A percentile compares a stretch with the other conserved stretches of the same genome.
Evolutionary conservation across 2,797 vertebrate genomes (phyloP).

Genomic region (Gouania willdenowi): DNA sequence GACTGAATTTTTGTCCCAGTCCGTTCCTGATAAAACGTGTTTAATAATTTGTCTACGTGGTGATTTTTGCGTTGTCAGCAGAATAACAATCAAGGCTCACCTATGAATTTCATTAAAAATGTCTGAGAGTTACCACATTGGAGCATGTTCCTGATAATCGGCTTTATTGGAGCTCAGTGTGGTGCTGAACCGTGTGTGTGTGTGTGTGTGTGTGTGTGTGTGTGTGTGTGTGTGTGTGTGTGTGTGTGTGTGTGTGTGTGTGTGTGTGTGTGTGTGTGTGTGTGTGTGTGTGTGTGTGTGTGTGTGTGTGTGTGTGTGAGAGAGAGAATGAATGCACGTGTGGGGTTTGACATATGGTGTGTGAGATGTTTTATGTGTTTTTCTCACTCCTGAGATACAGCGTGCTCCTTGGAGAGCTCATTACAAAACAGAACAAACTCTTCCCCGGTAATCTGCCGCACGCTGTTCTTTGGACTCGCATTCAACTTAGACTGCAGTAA

Average conservation of each 20-base stretch:
- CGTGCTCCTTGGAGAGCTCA: slow-evolving; percentile 41
- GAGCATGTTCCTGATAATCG: slow-evolving; percentile 33
- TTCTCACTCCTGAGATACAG: slow-evolving; percentile 8
- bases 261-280: too few relatives aligned
- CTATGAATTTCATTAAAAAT: slow-evolving; percentile 44
- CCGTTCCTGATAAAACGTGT: too few relatives aligned
- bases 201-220: too few relatives aligned
- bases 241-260: too few relatives aligned
- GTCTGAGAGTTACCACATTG: slow-evolving; percentile 40
- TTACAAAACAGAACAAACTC: slow-evolving; percentile 36
- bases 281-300: background rate
- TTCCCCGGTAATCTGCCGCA: slow-evolving; percentile 25
- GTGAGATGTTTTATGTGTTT: background rate
- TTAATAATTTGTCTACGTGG: too few relatives aligned
- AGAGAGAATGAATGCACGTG: background rate
- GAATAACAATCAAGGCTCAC: slow-evolving; percentile 19
- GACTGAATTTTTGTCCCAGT: too few relatives aligned
- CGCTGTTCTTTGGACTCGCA: too few relatives aligned
- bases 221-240: too few relatives aligned
- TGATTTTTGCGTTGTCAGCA: slow-evolving; percentile 4
- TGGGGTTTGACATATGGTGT: too few relatives aligned
- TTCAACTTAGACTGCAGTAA: too few relatives aligned
- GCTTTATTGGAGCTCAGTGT: slow-evolving; percentile 18
- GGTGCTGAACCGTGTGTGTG: too few relatives aligned
- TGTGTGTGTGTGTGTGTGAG: slow-evolving; percentile 1